Base-by-base conservation (phyloP, 2,888 invertebrate genomes). In the Drosophila atroscutellata region DNA sequence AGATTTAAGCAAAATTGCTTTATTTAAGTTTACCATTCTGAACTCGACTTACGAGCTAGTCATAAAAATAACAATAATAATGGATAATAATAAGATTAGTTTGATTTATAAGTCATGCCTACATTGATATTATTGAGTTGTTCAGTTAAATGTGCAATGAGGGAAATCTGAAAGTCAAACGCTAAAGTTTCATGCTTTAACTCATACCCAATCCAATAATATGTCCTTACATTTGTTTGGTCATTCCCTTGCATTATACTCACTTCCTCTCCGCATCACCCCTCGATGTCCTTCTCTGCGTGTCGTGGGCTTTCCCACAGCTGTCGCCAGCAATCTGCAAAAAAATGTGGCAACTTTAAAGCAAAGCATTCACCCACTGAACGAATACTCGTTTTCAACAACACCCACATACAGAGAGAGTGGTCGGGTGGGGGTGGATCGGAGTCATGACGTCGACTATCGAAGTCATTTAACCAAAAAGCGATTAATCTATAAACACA, bases 401-500 rank as follows among this genome's bases (percentile, higher is more conserved):
- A 45, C 73, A 26, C 26, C 47, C 49, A 54, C 50, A 36, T 30
- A n/a, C 32, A 26, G 13, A 9, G 5, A 57, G 42, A 20, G 59
- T n/a, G 15, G 39, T 57, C 24, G 30, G 1, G 37, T 42, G 2
- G 57, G 13, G 34, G 45, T 28, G 34, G 24, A 52, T 49, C 60
- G 58, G 49, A 61, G 66, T 57, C 75, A 34, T 34, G 62, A 71
- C 42, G 52, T 64, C 82, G 89, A 85, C 88, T 81, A 89, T 90
- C 83, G 90, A 90, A 91, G 88, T 90, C 92, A 91, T 91, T 91
- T 91, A 91, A 89, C 88, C 88, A 91, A 91, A 89, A 90, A 90
- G 81, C 91, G 92, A 91, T 91, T 91, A 91, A 91, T 91, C 92
- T 91, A 91, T 91, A 89, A 91, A 90, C 91, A 89, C 90, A 91